Evolutionary conservation across 2,797 vertebrate genomes (phyloP).

Genomic region (Clarias laeviceps): DNA sequence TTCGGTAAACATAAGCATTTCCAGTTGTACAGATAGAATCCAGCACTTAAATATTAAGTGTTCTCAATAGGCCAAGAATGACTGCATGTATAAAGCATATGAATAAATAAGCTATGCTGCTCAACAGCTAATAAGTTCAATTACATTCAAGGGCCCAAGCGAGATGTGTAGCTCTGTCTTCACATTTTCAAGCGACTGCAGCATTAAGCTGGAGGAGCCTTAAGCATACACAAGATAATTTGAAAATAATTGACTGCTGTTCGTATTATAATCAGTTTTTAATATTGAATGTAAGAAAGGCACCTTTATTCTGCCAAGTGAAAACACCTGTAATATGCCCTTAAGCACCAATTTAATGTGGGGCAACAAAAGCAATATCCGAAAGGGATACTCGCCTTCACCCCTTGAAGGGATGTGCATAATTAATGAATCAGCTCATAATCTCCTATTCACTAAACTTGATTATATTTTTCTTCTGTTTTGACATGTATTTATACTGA

Average conservation of each 20-base stretch:
- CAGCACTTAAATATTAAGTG: slow-evolving; percentile 35
- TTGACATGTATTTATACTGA: neutral
- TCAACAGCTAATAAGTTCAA: slow-evolving; percentile 9
- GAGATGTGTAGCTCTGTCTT: neutral
- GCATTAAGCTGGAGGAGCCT: slow-evolving; percentile 2
- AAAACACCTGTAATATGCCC: neutral
- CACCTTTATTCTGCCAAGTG: neutral
- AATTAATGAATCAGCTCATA: neutral
- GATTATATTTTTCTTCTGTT: neutral
- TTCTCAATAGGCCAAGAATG: slow-evolving; percentile 30
- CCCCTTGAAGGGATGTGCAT: neutral
- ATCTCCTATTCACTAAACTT: neutral
- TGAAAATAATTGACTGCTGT: neutral
- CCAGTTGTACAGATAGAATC: neutral
- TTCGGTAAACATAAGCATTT: neutral
- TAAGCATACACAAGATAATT: neutral
- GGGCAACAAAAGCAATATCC: neutral
- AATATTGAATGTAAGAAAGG: neutral
- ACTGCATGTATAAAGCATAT: slow-evolving; percentile 34
- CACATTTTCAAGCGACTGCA: neutral
- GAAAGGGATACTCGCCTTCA: neutral
- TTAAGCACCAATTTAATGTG: neutral
- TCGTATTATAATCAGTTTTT: neutral
- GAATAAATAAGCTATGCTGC: slow-evolving; percentile 19
- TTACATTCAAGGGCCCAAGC: slow-evolving; percentile 6